Evolutionary conservation across 2,113 vertebrate genomes (phyloP), one percentile per base, ranked within the genome.

Genomic region (Toxotes chatareus): DNA sequence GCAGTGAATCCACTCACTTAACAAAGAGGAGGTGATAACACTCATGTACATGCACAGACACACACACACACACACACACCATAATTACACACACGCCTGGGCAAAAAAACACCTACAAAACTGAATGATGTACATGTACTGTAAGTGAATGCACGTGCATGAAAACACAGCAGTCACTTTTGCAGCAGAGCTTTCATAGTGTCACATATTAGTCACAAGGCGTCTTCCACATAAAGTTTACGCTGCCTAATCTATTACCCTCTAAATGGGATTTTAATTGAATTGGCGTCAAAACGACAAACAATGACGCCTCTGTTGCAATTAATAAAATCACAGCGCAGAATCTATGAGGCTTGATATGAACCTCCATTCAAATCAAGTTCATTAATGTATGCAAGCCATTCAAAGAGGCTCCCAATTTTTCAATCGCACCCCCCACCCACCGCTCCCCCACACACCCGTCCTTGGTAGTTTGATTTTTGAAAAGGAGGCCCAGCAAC

Each of bases 321-420:
- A 98, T 99, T 98, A 99, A 98, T 97, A 99, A 98, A 98, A 98
- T 98, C 96, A 97, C 95, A 95, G 96, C 93, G 95, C 96, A 95
- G 97, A 99, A 98, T 99, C 97, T 97, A 99, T 98, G 97, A 99
- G 98, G 97, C 97, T 99, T 98, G 98, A 99, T 99, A 97, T 98
- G 97, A 97, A 97, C 95, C 96, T 97, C 96, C 97, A 97, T 97
- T 98, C 96, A 96, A 96, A 97, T 97, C 96, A 95, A 96, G 96
- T 97, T 96, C 96, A 97, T 97, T 96, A 98, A 98, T 97, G 97
- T 97, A 97, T 96, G 96, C 95, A 96, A 96, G 96, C 96, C 96
- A 96, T 97, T 97, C 95, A 87, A 38, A 82, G 82, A 86, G 95
- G 93, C 94, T 95, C 96, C 95, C 97, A 95, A 98, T 98, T 96